Evolutionary conservation across 2,113 vertebrate genomes (phyloP), one percentile per base, ranked within the genome.

Genomic region (Siphamia tubifer): DNA sequence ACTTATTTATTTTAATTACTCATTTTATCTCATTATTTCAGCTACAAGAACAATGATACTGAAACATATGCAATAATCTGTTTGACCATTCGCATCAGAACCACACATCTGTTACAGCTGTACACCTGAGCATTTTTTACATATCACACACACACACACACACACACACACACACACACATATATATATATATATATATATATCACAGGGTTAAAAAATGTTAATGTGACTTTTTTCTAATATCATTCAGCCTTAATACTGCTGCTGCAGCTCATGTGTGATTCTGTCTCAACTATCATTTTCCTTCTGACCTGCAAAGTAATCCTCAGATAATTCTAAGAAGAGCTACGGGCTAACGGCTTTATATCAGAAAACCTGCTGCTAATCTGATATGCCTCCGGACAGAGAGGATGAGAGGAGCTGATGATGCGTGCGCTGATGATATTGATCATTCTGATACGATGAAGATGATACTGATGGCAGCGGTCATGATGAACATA

Each of bases 271-370:
- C 11, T 34, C 24, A 21, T 70, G 42, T 72, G 68, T 44, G 25
- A 57, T 27, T 23, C 49, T n/a, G 25, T 19, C 21, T 44, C 24
- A 47, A 23, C 39, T 47, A 53, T 40, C 63, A 39, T 57, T 68
- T 66, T 63, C 62, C 52, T 36, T 43, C 38, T 63, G 67, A 69
- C 79, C 80, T 24, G 39, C 36, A 24, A 24, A 70, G 56, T 83
- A 82, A 83, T 82, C 83, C 61, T 54, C 70, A 30, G 52, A 43
- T 76, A 55, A 79, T 71, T 73, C 71, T 24, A 51, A 75, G 34
- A 24, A 9, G 15, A 36, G 40, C 71, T 55, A 11, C 40, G 42
- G 61, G 57, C 35, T 1, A 30, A 51, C 64, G 68, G 40, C 11
- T 63, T 52, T 25, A 56, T 61, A 44, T 63, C 30, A 48, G 28